phyloP scores from a whole-genome alignment of 2,797 vertebrate genomes.

The Bradypodion ventrale region DNA sequence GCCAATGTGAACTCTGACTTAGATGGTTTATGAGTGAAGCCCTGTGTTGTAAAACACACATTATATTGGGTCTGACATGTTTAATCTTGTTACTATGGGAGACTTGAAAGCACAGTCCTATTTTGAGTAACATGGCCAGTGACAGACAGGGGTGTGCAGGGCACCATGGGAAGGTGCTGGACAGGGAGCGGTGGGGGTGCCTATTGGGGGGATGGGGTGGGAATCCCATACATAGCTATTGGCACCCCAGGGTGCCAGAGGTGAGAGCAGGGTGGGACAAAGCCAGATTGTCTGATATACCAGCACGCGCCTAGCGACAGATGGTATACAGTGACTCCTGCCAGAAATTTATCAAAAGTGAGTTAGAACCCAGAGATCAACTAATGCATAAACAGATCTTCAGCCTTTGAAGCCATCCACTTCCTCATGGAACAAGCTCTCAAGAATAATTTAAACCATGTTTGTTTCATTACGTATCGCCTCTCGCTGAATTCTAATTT shows the following conservation, averaged over 20 bases:
- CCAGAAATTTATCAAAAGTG: slow-evolving; percentile 21
- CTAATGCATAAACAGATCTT: not conserved
- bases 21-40: not conserved
- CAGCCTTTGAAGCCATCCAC: slow-evolving; percentile 13
- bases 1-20: not conserved
- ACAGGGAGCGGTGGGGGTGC: no score
- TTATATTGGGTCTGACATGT: no score
- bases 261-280: no score
- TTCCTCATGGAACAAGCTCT: slow-evolving; percentile 20
- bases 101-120: not conserved
- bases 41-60: not conserved
- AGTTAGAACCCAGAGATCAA: slow-evolving; percentile 33
- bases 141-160: no score
- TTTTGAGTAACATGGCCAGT: not conserved
- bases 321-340: not conserved
- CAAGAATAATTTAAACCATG: no score
- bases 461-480: not conserved
- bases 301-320: no score
- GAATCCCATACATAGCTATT: no score
- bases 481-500: slow-evolving; percentile 31
- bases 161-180: no score
- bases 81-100: not conserved
- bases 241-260: no score
- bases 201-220: no score
- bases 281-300: no score